Evolutionary conservation across 35 echinoderm and acorn worm species (phyloP).

Genomic region (Apostichopus parvimensis): DNA sequence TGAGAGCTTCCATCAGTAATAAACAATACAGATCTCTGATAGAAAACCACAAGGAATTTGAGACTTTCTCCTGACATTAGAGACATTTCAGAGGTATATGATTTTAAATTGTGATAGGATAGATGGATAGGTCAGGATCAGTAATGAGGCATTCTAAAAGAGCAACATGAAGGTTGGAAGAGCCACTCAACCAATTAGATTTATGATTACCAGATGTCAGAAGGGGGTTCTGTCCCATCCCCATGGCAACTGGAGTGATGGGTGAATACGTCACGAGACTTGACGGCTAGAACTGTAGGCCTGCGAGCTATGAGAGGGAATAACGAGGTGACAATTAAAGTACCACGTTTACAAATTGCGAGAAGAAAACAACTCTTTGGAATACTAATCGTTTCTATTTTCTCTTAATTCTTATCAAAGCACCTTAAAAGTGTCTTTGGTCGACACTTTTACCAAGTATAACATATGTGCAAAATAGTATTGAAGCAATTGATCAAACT

Average conservation of each 20-base stretch:
- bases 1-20: too few relatives aligned
- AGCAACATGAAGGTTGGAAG: slow-evolving; percentile 1
- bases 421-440: too few relatives aligned
- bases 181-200: slow-evolving; percentile 42
- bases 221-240: neutral
- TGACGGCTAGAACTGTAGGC: neutral
- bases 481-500: too few relatives aligned
- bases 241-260: slow-evolving; percentile 18
- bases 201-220: slow-evolving; percentile 45
- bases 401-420: too few relatives aligned
- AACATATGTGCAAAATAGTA: too few relatives aligned
- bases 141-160: slow-evolving; percentile 3
- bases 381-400: too few relatives aligned
- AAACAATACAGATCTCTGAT: too few relatives aligned
- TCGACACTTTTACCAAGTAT: too few relatives aligned
- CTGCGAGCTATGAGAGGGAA: neutral
- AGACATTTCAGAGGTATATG: neutral
- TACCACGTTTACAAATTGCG: neutral
- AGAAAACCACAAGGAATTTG: slow-evolving; percentile 21
- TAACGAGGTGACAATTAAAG: neutral
- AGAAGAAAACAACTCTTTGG: neutral
- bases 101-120: neutral
- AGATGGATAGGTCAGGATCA: neutral
- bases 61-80: neutral
- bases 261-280: neutral